Base-by-base conservation (phyloP, 2,888 invertebrate genomes). In the Sinopyrophorus schimmeli region DNA sequence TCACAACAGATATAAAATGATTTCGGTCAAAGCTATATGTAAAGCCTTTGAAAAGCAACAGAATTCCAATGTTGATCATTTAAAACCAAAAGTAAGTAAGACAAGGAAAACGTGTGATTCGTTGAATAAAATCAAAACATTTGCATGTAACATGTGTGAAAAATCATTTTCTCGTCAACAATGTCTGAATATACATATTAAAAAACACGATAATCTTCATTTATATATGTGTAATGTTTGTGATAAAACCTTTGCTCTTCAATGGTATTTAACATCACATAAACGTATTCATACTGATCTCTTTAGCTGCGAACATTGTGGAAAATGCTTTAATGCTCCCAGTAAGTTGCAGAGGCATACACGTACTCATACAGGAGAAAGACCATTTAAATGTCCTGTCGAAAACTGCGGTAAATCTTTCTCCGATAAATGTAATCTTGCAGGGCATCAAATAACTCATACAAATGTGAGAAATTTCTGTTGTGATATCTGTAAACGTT, bases 321-420 rank as follows among this genome's bases (percentile, higher is more conserved):
- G 60, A 17, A 74, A 73, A 52, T 61, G 68, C 6, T 74, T 74
- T 55, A 58, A 63, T 5, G 70, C 67, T 3, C 70, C 68, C 7
- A 71, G 70, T 42, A 74, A 74, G 58, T 58, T 74, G 18, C 64
- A 69, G 40, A 58, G 74, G 14, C 74, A 74, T 46, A 42, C 68
- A 3, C 59, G 71, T 11, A 71, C 64, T 1, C 74, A 74, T 53
- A 73, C 71, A 1, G 70, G 73, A 10, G 68, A 70, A 15, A 59
- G 58, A 41, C 73, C 73, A 0, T 73, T 67, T 47, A 44, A 61
- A n/a, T 74, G 74, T 50, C 53, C 58, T 35, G 54, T 61, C 18
- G 56, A 62, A 14, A 58, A 65, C 18, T 74, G 74, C 50, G 62
- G 58, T 3, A 70, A 68, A 46, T 63, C 68, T 2, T 74, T 74